Percentiles rank a stretch among this genome's conserved stretches.
Evolutionary conservation across 2,888 invertebrate genomes (phyloP).

Genomic region (Philaethria dido): DNA sequence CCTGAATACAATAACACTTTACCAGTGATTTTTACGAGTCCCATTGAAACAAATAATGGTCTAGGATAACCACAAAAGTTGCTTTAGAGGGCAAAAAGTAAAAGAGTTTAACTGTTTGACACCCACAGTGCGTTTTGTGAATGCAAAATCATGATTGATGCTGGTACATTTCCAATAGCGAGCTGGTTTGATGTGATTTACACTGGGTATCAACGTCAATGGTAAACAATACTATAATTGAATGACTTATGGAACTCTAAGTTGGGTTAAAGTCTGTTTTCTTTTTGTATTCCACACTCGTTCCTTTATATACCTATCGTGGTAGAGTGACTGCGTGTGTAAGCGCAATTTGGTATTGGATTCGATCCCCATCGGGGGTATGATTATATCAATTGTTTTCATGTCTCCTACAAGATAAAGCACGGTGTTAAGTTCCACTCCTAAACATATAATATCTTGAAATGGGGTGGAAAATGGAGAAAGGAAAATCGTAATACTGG

Average conservation of each 20-base stretch:
- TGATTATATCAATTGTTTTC: no score
- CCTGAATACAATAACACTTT: constrained; percentile 6
- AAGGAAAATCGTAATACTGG: no score
- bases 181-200: constrained; percentile 23
- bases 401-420: no score
- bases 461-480: no score
- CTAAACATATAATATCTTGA: no score
- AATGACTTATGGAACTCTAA: constrained; percentile 5
- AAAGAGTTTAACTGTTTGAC: constrained; percentile 66
- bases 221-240: constrained; percentile 4
- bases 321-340: no score
- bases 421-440: no score
- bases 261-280: neutral
- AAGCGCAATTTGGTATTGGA: no score
- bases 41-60: constrained; percentile 43
- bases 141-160: constrained; percentile 28
- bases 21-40: constrained; percentile 24
- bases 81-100: constrained; percentile 72
- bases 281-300: neutral
- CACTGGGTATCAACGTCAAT: constrained; percentile 6
- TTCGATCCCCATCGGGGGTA: no score
- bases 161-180: constrained; percentile 17
- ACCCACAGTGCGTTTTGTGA: constrained; percentile 62
- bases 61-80: constrained; percentile 57
- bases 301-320: no score